phyloP scores from a whole-genome alignment of 2,888 invertebrate species.

The Arrhopalites spinosus region DNA sequence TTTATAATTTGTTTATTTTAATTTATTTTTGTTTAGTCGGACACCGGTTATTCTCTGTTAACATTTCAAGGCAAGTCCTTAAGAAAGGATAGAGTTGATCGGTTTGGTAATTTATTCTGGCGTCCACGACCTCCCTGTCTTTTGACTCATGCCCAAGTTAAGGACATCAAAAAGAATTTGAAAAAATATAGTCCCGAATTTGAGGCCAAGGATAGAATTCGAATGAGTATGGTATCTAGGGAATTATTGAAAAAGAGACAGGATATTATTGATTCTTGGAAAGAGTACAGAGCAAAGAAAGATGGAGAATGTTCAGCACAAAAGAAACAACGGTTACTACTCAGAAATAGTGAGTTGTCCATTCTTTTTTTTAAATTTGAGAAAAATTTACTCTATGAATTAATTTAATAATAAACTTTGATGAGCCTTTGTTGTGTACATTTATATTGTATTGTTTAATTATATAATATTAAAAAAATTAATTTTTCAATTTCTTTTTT shows the following conservation, averaged over 20 bases:
- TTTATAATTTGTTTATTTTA: neutral
- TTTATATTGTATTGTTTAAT: too few species aligned
- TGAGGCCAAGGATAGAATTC: constrained; percentile 93
- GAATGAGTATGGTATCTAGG: constrained; percentile 89
- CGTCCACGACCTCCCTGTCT: constrained; percentile 89
- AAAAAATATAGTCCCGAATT: constrained; percentile 96
- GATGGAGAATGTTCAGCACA: constrained; percentile 75
- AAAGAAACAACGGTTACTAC: constrained; percentile 79
- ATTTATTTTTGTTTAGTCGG: constrained; percentile 60
- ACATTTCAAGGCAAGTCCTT: constrained; percentile 88
- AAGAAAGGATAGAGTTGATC: constrained; percentile 83
- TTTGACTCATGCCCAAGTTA: constrained; percentile 80
- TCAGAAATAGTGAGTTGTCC: constrained; percentile 78
- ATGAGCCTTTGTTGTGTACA: too few species aligned
- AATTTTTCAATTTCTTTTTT: constrained; percentile 43
- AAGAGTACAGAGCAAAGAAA: constrained; percentile 77
- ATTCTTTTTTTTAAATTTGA: constrained; percentile 3
- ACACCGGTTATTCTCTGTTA: constrained; percentile 93
- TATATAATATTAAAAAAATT: neutral
- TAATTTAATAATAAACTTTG: too few species aligned
- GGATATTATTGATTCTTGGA: constrained; percentile 82
- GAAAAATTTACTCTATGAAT: too few species aligned
- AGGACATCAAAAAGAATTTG: constrained; percentile 95
- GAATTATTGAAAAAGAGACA: constrained; percentile 91
- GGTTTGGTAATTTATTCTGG: constrained; percentile 94